Percentiles rank a stretch among this genome's conserved stretches.
These are phyloP conservation scores for Alfaro cultratus DNA, from an alignment of 2,797 vertebrate genomes.

Conservation along the genomic window DNA sequence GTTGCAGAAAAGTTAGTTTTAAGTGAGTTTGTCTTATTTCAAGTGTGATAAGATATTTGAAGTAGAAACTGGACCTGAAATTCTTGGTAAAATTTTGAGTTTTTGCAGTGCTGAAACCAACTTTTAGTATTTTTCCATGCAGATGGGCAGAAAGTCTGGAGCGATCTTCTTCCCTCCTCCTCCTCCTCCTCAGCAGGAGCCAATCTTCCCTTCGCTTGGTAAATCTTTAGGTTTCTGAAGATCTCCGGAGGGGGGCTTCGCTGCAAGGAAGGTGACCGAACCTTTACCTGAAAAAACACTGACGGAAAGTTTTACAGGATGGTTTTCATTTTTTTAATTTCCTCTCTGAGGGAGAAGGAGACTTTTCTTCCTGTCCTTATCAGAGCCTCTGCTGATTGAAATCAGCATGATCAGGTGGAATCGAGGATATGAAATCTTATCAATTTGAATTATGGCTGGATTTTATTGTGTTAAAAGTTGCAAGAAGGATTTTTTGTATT, in stretches of 20 bases:
- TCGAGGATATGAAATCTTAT: constrained; percentile 4
- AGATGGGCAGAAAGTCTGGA: background rate
- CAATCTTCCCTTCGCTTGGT: background rate
- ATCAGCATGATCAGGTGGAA: constrained; percentile 8
- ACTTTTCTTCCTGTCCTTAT: background rate
- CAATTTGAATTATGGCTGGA: background rate
- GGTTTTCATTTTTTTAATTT: constrained; percentile 5
- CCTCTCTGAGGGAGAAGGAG: constrained; percentile 3
- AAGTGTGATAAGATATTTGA: too few species aligned
- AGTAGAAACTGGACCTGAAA: too few species aligned
- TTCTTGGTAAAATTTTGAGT: too few species aligned
- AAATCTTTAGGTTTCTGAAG: constrained; percentile 7
- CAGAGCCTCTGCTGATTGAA: constrained; percentile 22
- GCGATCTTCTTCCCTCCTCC: background rate
- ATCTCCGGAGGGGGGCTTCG: constrained; percentile 2
- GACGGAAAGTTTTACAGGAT: constrained; percentile 4
- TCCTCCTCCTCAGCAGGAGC: background rate
- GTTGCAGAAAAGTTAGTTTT: too few species aligned
- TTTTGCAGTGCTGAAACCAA: background rate
- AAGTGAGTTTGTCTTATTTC: too few species aligned
- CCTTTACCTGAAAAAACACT: constrained; percentile 4
- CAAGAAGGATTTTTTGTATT: background rate
- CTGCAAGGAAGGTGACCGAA: constrained; percentile 20
- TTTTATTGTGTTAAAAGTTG: constrained; percentile 6
- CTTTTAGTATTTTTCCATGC: background rate